Base-by-base conservation (phyloP, 2,888 invertebrate genomes). In the Ectobius pallidus region DNA sequence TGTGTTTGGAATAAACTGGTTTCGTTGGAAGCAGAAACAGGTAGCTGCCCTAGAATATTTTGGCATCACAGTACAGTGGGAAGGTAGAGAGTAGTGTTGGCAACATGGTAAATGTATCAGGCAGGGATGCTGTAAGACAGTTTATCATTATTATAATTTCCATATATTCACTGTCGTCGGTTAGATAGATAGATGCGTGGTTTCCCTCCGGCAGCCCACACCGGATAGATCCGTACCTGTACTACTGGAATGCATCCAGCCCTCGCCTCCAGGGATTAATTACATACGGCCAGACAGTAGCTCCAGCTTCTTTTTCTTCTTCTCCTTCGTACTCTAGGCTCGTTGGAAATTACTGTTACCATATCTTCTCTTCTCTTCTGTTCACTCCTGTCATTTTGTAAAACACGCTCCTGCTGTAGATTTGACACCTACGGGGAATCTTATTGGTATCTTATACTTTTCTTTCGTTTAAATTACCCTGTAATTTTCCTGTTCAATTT, bases 141-240 rank as follows among this genome's bases (percentile, higher is more conserved):
- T 71, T 71, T 46, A 71, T 71, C 71, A 65, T 71, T 71, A 71
- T 71, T 65, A 65, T 71, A 71, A 71, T 71, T 69, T 69, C 49
- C 67, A 68, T 68, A 68, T 68, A 68, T 46, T 68, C 46, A 18
- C 46, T 68, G 67, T 68, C 67, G 49, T 58, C 32, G 18, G 58
- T n/a, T 18, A 46, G 46, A 46, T n/a, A n/a, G n/a, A 49, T 25
- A 25, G 20, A 25, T 52, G 9, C 25, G 52, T 25, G 52, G 52
- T 14, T 20, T 4, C 20, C 49, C 49, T 11, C 1, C 22, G 49
- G 49, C 52, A 18, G 27, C 20, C 30, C 55, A 55, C 25, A 55
- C 34, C 7, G 34, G n/a, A n/a, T n/a, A n/a, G n/a, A 46, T 46
- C 46, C 46, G 20, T 46, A 46, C 46, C 46, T 52, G 25, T 25